Evolutionary conservation across 2,797 vertebrate genomes (phyloP).

Genomic region (Mormyrus hasselquistii): DNA sequence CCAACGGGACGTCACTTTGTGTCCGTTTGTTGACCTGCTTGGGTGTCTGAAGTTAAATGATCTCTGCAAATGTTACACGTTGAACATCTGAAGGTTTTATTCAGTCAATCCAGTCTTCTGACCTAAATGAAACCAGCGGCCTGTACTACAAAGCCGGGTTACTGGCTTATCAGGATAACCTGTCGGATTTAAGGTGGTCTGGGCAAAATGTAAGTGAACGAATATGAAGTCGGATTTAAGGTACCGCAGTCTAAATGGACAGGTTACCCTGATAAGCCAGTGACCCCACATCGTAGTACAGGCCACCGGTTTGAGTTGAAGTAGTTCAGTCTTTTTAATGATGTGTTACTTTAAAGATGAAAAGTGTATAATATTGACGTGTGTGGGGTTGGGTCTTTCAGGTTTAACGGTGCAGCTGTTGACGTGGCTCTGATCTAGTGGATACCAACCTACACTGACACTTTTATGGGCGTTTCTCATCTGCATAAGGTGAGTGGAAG

Average conservation of each 20-base stretch:
- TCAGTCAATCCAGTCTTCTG: background rate
- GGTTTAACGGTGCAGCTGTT: constrained; percentile 33
- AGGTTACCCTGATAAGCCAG: no score
- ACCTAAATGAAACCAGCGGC: background rate
- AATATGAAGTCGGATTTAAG: no score
- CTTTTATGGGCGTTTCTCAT: constrained; percentile 55
- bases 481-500: constrained; percentile 49
- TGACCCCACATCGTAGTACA: no score
- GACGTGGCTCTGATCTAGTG: constrained; percentile 30
- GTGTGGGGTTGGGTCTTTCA: constrained; percentile 34
- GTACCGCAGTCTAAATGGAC: no score
- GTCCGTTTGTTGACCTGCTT: background rate
- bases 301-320: background rate
- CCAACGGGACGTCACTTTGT: background rate
- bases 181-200: no score
- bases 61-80: background rate
- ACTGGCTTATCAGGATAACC: no score
- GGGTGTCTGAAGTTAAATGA: background rate
- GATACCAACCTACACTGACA: constrained; percentile 46
- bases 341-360: background rate
- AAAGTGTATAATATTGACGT: background rate
- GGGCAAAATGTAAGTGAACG: no score
- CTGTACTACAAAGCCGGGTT: no score
- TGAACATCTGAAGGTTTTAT: background rate
- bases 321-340: background rate